These are phyloP conservation scores for Notechis scutatus DNA, from an alignment of 2,113 vertebrate genomes.

Conservation along the genomic window DNA sequence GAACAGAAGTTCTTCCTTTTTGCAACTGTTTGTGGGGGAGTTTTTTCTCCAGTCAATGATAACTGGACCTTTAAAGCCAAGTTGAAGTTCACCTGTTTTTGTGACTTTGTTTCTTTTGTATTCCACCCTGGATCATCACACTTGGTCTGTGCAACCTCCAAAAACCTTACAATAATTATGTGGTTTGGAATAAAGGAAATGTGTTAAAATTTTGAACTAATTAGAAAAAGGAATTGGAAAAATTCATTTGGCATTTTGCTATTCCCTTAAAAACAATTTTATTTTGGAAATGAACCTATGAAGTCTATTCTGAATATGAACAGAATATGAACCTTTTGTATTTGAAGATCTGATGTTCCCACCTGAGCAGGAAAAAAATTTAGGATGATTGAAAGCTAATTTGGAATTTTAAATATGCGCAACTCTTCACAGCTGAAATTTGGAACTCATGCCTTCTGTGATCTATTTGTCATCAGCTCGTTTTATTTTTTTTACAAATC, in stretches of 20 bases:
- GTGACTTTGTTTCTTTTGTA: no score
- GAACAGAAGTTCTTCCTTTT: no score
- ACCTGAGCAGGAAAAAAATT: not conserved
- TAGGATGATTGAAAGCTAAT: not conserved
- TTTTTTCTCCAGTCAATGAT: no score
- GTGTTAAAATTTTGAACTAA: not conserved
- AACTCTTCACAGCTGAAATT: not conserved
- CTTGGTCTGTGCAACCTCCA: not conserved
- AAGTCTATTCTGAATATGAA: not conserved
- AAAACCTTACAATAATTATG: not conserved
- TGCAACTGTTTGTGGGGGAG: no score
- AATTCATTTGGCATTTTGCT: not conserved
- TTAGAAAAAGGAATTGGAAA: not conserved
- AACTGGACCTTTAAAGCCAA: no score
- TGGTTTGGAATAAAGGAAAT: not conserved
- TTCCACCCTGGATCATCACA: no score
- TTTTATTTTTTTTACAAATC: slow-evolving; percentile 28
- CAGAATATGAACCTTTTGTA: not conserved
- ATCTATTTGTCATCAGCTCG: slow-evolving; percentile 8
- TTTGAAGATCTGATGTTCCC: not conserved
- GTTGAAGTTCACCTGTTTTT: no score
- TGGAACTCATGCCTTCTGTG: not conserved
- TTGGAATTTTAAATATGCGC: not conserved
- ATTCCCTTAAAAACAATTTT: not conserved
- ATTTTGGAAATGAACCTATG: not conserved